These are phyloP conservation scores for Lates japonicus DNA, from an alignment of 2,797 vertebrate genomes.

Conservation along the genomic window DNA sequence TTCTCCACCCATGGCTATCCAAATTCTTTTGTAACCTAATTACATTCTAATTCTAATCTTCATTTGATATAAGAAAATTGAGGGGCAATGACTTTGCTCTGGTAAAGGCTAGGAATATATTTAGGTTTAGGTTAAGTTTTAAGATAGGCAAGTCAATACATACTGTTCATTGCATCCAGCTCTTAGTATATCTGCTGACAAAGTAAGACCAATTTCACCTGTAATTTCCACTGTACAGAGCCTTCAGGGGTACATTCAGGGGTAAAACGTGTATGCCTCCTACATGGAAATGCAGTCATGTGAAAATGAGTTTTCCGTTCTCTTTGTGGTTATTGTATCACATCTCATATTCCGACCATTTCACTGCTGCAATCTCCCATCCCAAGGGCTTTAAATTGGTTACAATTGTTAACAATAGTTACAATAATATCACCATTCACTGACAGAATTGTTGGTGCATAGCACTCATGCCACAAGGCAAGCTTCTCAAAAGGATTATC, in stretches of 20 bases:
- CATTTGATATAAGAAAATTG: not conserved
- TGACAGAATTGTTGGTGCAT: slow-evolving; percentile 40
- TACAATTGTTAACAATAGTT: slow-evolving; percentile 47
- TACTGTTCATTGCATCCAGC: not conserved
- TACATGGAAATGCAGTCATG: slow-evolving; percentile 34
- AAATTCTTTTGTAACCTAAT: slow-evolving; percentile 5
- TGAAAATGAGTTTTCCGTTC: slow-evolving; percentile 25
- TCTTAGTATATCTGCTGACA: slow-evolving; percentile 7
- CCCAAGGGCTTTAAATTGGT: slow-evolving; percentile 48
- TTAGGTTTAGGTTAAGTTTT: not conserved
- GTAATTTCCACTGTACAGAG: slow-evolving; percentile 22
- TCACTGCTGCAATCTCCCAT: slow-evolving; percentile 19
- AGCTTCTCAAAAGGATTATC: slow-evolving; percentile 51
- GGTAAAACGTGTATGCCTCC: slow-evolving; percentile 1
- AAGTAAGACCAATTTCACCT: not conserved
- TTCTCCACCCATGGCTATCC: not conserved
- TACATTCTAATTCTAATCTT: not conserved
- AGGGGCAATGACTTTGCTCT: not conserved
- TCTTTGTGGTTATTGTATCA: slow-evolving; percentile 41
- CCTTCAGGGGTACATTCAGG: slow-evolving; percentile 2
- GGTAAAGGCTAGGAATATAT: not conserved
- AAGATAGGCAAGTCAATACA: not conserved
- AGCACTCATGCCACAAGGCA: slow-evolving; percentile 36
- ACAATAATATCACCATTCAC: slow-evolving; percentile 42
- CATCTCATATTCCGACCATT: slow-evolving; percentile 34